Base-by-base conservation (phyloP, 2,888 invertebrate genomes). In the Hypercompe scribonia region DNA sequence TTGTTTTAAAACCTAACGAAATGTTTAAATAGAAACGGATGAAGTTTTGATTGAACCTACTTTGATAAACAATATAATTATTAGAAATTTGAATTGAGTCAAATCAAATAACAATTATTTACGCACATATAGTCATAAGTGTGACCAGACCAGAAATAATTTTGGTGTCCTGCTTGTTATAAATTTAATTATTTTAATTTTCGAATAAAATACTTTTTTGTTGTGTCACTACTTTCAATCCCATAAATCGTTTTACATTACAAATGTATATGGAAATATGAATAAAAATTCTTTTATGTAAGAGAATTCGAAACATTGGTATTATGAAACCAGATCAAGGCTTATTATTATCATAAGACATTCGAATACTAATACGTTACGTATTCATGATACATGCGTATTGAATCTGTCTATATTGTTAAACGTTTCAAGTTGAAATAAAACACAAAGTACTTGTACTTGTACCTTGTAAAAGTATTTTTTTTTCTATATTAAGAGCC, bases 301-400 rank as follows among this genome's bases (percentile, higher is more conserved):
- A 85, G 79, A 80, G 72, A 80, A 91, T 91, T 90, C 86, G 90
- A 91, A 91, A 79, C 78, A 81, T 78, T 80, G 73, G 76, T 75
- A 90, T 93, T 92, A 92, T 92, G 91, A 90, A 93, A 90, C 89
- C 88, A 87, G 92, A 91, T 78, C 92, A 89, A 92, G 91, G 90
- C 85, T 89, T 85, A 83, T 87, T 88, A 86, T 86, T 87, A 82
- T 75, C 85, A 87, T 77, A 75, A 67, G 71, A 65, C 73, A 69
- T 71, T 77, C 76, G 61, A 42, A 68, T 77, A 75, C 65, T 84
- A 83, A 83, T 61, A 42, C 7, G 21, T 0, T n/a, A 54, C 10
- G 61, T 61, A 39, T 24, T 46, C 18, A 46, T 42, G 42, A 61
- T 31, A 24, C 42, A 61, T 61, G 2, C 31, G 39, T 36, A 18